phyloP scores from a whole-genome alignment of 2,888 invertebrate species.

The Bellardia pandia region DNA sequence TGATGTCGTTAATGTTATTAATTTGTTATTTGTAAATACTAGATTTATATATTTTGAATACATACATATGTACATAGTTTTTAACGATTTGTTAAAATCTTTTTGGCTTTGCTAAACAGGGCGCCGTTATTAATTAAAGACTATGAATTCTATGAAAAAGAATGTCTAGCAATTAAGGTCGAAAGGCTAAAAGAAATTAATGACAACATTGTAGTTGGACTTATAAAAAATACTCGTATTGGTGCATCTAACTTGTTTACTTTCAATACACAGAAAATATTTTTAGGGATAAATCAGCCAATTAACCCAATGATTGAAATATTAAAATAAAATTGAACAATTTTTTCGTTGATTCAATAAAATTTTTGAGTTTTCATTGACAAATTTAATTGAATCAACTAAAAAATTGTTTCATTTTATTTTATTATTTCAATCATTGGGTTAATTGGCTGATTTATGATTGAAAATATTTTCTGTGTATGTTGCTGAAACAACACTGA shows the following conservation, averaged over 20 bases:
- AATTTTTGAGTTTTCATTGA: no score
- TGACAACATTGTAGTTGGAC: neutral
- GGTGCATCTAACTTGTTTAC: neutral
- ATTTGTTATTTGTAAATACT: conserved; percentile 64
- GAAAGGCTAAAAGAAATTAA: conserved; percentile 6
- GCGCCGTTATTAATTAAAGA: conserved; percentile 66
- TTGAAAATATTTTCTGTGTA: neutral
- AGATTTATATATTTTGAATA: conserved; percentile 48
- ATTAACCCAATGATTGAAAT: no score
- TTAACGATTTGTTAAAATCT: conserved; percentile 40
- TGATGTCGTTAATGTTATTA: conserved; percentile 56
- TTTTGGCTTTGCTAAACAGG: conserved; percentile 33
- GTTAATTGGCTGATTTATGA: no score
- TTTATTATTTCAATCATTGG: no score
- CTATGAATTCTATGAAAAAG: neutral
- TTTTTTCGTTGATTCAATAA: no score
- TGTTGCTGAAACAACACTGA: conserved; percentile 35
- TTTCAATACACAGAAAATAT: neutral
- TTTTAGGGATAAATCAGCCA: no score
- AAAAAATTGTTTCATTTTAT: no score
- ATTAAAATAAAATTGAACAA: no score
- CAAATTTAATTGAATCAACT: no score
- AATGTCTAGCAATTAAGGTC: neutral
- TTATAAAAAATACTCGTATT: neutral
- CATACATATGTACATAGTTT: conserved; percentile 3